phyloP scores from a whole-genome alignment of 2,797 vertebrate species.

The Hyperoplus lanceolatus region DNA sequence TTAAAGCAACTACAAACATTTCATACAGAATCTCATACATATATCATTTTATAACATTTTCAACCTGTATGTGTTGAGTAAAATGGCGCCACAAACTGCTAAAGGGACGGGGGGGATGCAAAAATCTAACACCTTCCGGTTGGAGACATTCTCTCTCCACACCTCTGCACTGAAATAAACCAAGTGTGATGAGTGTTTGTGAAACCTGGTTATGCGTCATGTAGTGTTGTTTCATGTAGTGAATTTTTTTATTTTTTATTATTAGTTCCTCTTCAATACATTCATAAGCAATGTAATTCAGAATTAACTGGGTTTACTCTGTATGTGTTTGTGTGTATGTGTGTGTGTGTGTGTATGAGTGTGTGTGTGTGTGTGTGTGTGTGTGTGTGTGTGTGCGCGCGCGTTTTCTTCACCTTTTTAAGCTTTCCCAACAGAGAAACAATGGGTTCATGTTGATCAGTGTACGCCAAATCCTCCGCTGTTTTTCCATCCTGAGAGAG shows the following conservation, averaged over 20 bases:
- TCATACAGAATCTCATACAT: not conserved
- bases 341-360: not conserved
- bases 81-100: conserved; percentile 28
- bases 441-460: conserved; percentile 91
- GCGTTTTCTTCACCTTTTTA: conserved; percentile 88
- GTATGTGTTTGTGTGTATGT: no score
- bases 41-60: not conserved
- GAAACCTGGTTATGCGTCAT: conserved; percentile 19
- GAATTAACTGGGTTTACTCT: not conserved
- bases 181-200: conserved; percentile 41
- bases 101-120: conserved; percentile 30
- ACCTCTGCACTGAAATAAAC: conserved; percentile 61
- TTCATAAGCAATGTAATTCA: not conserved
- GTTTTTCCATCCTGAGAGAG: conserved; percentile 92
- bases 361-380: not conserved
- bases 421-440: conserved; percentile 91
- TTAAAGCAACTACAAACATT: not conserved
- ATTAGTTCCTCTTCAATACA: not conserved
- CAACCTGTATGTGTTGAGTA: conserved; percentile 1
- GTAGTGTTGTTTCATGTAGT: no score
- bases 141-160: conserved; percentile 49
- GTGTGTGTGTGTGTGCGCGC: not conserved
- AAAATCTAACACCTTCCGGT: conserved; percentile 39
- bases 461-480: conserved; percentile 93
- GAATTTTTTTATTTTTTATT: no score